phyloP scores from a whole-genome alignment of 2,797 vertebrate genomes.

The Malacoctenus gilli region DNA sequence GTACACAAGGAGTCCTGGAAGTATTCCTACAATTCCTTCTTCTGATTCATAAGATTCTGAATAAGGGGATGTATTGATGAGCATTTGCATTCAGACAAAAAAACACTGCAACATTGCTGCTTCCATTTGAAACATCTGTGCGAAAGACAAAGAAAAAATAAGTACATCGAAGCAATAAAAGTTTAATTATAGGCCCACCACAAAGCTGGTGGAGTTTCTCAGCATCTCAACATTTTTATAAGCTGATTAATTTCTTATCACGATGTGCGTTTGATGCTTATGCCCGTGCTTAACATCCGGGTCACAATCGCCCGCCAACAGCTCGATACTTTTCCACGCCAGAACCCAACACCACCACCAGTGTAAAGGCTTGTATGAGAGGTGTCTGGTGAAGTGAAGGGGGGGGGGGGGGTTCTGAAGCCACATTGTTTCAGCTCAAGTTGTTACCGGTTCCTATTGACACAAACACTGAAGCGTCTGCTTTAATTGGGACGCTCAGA shows the following conservation, averaged over 20 bases:
- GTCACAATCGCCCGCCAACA: slow-evolving; percentile 29
- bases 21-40: no score
- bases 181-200: slow-evolving; percentile 11
- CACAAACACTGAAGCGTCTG: slow-evolving; percentile 21
- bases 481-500: slow-evolving; percentile 28
- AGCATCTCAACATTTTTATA: slow-evolving; percentile 37
- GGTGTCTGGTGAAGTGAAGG: no score
- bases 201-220: slow-evolving; percentile 19
- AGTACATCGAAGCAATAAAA: slow-evolving; percentile 24
- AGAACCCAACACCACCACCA: slow-evolving; percentile 48
- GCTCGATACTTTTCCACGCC: slow-evolving; percentile 44
- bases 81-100: slow-evolving; percentile 20
- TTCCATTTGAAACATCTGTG: slow-evolving; percentile 27
- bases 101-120: slow-evolving; percentile 4
- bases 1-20: no score
- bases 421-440: no score
- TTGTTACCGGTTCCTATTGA: slow-evolving; percentile 13
- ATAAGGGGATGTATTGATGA: background rate
- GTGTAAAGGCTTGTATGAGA: background rate
- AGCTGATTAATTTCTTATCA: slow-evolving; percentile 61
- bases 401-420: no score
- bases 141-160: slow-evolving; percentile 23
- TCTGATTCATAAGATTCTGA: no score
- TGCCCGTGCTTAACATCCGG: slow-evolving; percentile 34
- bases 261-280: slow-evolving; percentile 35